Percentiles rank a stretch among this genome's conserved stretches.
phyloP scores from a whole-genome alignment of 2,797 vertebrate species.

The Phalanger gymnotis region DNA sequence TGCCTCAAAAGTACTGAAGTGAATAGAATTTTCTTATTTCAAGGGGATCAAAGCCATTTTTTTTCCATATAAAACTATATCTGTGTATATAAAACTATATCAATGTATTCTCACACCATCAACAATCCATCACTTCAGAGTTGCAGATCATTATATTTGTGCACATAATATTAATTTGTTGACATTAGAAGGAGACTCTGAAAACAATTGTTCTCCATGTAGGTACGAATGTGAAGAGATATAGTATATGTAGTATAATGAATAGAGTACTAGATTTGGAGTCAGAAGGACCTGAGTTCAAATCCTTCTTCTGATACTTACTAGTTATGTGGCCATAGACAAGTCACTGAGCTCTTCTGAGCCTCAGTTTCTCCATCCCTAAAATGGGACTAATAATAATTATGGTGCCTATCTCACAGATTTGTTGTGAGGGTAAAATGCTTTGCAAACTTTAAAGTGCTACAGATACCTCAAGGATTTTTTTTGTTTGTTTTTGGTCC shows the following conservation, averaged over 20 bases:
- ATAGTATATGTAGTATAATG: background rate
- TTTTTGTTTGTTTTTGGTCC: background rate
- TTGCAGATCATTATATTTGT: background rate
- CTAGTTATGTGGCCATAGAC: background rate
- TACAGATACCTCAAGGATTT: background rate
- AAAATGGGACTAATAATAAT: background rate
- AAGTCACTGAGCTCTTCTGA: background rate
- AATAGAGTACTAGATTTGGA: background rate
- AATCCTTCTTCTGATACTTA: background rate
- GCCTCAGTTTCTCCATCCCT: background rate
- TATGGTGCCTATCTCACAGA: background rate
- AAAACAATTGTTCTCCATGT: background rate
- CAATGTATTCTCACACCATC: background rate
- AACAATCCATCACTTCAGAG: background rate
- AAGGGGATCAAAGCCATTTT: background rate
- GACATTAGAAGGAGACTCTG: background rate
- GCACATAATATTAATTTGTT: background rate
- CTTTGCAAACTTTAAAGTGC: background rate
- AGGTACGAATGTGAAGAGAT: background rate
- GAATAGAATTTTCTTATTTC: background rate
- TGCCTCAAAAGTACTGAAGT: accelerated
- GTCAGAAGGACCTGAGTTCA: background rate
- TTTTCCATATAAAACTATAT: background rate
- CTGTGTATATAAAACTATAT: background rate
- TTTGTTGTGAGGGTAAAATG: background rate